Percentiles rank a stretch among this genome's conserved stretches.
Evolutionary conservation across 2,888 invertebrate genomes (phyloP).

Genomic region (Timema podura): DNA sequence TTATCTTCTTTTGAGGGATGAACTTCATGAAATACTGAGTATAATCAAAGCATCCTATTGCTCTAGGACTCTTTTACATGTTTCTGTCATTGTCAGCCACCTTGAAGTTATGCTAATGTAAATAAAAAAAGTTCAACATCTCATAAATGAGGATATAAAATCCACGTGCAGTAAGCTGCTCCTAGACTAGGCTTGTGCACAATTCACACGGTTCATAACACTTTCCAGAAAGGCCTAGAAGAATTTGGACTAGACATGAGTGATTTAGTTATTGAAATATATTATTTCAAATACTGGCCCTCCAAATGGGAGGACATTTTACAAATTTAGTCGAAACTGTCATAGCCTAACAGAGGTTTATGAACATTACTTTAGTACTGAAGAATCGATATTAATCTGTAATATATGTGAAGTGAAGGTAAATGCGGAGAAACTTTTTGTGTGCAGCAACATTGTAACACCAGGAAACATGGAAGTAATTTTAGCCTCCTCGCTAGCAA

Average conservation of each 20-base stretch:
- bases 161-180: not conserved
- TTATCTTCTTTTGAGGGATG: not conserved
- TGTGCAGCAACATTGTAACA: too few species aligned
- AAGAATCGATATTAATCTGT: too few species aligned
- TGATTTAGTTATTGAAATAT: not conserved
- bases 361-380: not conserved
- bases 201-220: not conserved
- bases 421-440: too few species aligned
- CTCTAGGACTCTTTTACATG: not conserved
- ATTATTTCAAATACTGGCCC: not conserved
- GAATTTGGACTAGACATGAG: constrained; percentile 1
- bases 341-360: not conserved
- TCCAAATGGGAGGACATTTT: not conserved
- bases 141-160: not conserved
- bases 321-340: not conserved
- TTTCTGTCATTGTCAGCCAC: not conserved
- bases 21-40: constrained; percentile 2
- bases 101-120: not conserved
- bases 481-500: too few species aligned
- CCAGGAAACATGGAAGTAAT: too few species aligned
- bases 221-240: not conserved
- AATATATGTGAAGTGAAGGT: too few species aligned
- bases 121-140: not conserved
- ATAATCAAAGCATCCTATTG: not conserved
- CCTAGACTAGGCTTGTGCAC: not conserved